Conservation (phyloP, 2,797 vertebrate genomes). For the Thunnus albacares region DNA sequence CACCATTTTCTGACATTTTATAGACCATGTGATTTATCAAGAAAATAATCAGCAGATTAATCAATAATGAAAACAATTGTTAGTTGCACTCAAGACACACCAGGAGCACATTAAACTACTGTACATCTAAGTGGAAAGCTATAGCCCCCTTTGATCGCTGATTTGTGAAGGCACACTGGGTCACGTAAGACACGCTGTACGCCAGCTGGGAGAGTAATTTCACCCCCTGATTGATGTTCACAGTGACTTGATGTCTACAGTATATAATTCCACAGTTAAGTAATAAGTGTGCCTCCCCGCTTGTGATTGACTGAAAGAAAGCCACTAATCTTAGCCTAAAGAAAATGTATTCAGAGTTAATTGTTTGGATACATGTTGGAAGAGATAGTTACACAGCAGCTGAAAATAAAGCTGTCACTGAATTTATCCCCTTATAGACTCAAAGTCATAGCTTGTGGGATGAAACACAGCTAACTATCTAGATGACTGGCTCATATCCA, state of each 20-base stretch:
- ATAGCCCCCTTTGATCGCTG: not conserved
- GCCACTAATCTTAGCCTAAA: not conserved
- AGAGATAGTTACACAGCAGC: conserved; percentile 12
- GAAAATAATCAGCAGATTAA: too few relatives aligned
- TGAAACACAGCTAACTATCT: not conserved
- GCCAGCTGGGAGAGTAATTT: not conserved
- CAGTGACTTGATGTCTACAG: not conserved
- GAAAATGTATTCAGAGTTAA: conserved; percentile 1
- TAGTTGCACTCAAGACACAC: too few relatives aligned
- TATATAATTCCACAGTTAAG: not conserved
- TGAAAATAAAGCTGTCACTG: not conserved
- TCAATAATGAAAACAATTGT: too few relatives aligned
- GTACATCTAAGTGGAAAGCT: not conserved
- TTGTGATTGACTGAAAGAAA: not conserved
- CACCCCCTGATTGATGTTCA: not conserved
- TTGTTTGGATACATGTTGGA: not conserved
- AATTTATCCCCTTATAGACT: not conserved
- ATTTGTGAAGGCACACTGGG: not conserved
- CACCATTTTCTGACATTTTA: too few relatives aligned
- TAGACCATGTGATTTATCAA: too few relatives aligned
- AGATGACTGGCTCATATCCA: not conserved
- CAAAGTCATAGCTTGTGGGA: not conserved
- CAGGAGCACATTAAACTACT: not conserved
- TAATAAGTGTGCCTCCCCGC: not conserved
- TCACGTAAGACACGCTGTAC: not conserved